Evolutionary conservation across 2,797 vertebrate species (phyloP).

Genomic region (Oreochromis mossambicus): DNA sequence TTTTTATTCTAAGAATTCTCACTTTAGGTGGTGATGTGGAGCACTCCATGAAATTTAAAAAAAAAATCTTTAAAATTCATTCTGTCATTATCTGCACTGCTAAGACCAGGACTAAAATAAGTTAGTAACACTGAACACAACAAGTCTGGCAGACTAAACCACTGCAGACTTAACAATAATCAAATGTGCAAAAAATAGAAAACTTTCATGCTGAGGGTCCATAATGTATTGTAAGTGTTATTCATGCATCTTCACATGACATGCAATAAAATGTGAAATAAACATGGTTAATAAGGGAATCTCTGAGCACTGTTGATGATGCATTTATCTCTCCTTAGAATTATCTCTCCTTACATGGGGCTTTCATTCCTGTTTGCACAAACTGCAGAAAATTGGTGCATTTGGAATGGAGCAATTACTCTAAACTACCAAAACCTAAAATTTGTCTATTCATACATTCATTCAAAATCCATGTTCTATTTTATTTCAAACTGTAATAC

Average conservation of each 20-base stretch:
- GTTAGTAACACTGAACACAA: background rate
- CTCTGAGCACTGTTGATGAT: slow-evolving; percentile 52
- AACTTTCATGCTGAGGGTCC: slow-evolving; percentile 48
- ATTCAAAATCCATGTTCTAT: background rate
- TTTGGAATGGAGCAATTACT: background rate
- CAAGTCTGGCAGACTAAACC: background rate
- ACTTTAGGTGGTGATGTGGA: background rate
- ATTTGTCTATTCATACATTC: background rate
- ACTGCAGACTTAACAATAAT: background rate
- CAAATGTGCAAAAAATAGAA: background rate
- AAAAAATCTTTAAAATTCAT: background rate
- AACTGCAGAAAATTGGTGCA: background rate
- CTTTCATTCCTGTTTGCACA: background rate
- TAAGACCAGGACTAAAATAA: background rate
- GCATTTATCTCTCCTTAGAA: slow-evolving; percentile 43
- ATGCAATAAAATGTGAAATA: slow-evolving; percentile 55
- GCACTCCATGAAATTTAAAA: background rate
- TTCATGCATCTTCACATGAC: slow-evolving; percentile 56
- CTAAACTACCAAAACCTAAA: background rate
- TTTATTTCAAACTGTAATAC: background rate
- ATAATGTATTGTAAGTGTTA: slow-evolving; percentile 24
- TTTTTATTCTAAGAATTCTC: background rate
- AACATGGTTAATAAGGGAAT: slow-evolving; percentile 21
- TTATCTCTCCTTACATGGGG: background rate
- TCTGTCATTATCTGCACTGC: background rate